phyloP scores from a whole-genome alignment of 1,140 invertebrate species.

The Aplysia californica region DNA sequence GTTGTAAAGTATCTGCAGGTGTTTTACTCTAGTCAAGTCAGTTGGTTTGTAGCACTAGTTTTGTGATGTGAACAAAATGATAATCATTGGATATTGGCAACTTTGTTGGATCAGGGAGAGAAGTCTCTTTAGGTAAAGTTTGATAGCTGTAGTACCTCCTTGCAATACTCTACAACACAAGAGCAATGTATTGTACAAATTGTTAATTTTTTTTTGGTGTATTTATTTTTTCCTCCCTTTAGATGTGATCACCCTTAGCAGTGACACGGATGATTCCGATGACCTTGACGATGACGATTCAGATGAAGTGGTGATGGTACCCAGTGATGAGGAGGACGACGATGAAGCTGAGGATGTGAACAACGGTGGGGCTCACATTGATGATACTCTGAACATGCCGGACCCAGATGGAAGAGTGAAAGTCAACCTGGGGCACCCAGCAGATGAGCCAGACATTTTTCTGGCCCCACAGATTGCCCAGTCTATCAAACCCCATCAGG shows the following conservation, averaged over 20 bases:
- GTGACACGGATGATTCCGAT: conserved; percentile 58
- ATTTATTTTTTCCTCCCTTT: too few species aligned
- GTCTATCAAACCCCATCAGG: conserved; percentile 95
- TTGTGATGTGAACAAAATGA: too few species aligned
- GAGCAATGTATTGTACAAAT: too few species aligned
- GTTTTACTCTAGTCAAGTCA: too few species aligned
- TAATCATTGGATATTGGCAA: too few species aligned
- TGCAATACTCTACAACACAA: too few species aligned
- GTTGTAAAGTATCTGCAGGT: too few species aligned
- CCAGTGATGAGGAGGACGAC: conserved; percentile 58
- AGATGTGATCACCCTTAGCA: conserved; percentile 58
- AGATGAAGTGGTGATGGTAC: conserved; percentile 45
- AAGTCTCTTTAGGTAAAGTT: too few species aligned
- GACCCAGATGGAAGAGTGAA: conserved; percentile 93
- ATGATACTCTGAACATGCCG: conserved; percentile 85
- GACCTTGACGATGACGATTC: conserved; percentile 60
- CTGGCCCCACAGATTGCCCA: conserved; percentile 92
- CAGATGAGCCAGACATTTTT: conserved; percentile 92
- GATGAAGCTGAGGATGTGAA: conserved; percentile 76
- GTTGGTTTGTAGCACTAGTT: too few species aligned
- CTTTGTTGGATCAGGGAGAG: too few species aligned
- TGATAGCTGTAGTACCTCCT: too few species aligned
- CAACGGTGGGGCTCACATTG: conserved; percentile 67
- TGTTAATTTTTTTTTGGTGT: too few species aligned
- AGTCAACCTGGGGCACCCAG: conserved; percentile 95